Percentiles rank a stretch among this genome's conserved stretches.
phyloP scores from a whole-genome alignment of 2,888 invertebrate species.

The Dicranocentrus wangi region DNA sequence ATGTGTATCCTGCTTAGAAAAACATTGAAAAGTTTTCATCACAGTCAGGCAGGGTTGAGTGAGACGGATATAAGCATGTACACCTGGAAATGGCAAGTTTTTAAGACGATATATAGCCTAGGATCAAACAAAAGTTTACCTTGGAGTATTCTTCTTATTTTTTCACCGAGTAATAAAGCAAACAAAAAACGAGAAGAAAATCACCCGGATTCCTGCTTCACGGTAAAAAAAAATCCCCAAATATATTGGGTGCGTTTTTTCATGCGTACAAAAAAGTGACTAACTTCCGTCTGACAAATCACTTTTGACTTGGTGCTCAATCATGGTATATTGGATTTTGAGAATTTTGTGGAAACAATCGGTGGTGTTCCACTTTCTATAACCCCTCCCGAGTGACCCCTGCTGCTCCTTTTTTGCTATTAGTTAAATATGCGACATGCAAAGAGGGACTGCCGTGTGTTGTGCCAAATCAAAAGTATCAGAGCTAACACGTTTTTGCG shows the following conservation, averaged over 20 bases:
- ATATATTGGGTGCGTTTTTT: no score
- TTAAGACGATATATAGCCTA: no score
- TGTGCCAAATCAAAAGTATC: not conserved
- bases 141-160: slow-evolving; percentile 8
- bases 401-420: not conserved
- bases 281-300: no score
- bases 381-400: no score
- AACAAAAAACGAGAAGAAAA: slow-evolving; percentile 29
- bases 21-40: slow-evolving; percentile 61
- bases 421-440: slow-evolving; percentile 30
- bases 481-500: not conserved
- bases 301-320: no score
- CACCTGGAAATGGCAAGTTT: not conserved
- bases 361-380: no score
- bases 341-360: no score
- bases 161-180: slow-evolving; percentile 48
- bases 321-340: no score
- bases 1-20: slow-evolving; percentile 59
- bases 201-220: no score
- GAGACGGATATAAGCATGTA: not conserved
- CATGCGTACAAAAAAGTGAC: no score
- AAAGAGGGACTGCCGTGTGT: slow-evolving; percentile 14
- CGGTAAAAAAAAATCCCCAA: no score
- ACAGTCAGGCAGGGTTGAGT: not conserved
- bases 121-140: not conserved